Evolutionary conservation across 2,797 vertebrate species (phyloP), one percentile per base, ranked within the genome.

Genomic region (Protosalanx chinensis): DNA sequence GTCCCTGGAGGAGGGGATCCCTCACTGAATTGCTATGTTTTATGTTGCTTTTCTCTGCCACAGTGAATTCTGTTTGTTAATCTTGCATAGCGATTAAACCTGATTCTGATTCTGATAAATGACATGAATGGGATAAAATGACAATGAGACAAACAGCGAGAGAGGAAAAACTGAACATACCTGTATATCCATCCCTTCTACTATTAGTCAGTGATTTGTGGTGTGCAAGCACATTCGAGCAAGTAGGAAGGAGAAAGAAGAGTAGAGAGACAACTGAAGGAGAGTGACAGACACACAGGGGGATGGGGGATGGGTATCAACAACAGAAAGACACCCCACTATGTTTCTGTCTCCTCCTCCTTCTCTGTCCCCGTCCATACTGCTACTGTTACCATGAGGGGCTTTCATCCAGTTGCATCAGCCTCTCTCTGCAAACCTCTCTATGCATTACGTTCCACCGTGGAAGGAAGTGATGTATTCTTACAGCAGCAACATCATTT

Each of bases 341-440:
- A 7, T 41, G 3, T 12, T 3, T 41, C 10, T 13, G 10, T 41
- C 37, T 41, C 53, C n/a, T 3, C 53, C 15, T 18, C 53, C 15
- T 20, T 57, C 33, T 16, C 15, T 5, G 6, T 18, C 15, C 49
- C 29, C 18, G 13, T 29, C 8, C 27, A n/a, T 20, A 30, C 51
- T 68, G 51, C 32, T 63, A 18, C 51, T 68, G 66, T 68, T 68
- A 33, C 37, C 41, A 46, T 46, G 67, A 8, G 29, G n/a, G 30
- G 6, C 18, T 68, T 68, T 35, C 67, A n/a, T 35, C n/a, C 51
- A 56, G 33, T 68, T 58, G 67, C 67, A 33, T 68, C 67, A 68
- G 13, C 49, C 53, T 5, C 67, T n/a, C 53, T 29, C 20, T 32
- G 10, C 32, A 6, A 57, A 32, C 61, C 61, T 68, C 51, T n/a